phyloP scores from a whole-genome alignment of 1,140 invertebrate species.

The Drosophila eugracilis region DNA sequence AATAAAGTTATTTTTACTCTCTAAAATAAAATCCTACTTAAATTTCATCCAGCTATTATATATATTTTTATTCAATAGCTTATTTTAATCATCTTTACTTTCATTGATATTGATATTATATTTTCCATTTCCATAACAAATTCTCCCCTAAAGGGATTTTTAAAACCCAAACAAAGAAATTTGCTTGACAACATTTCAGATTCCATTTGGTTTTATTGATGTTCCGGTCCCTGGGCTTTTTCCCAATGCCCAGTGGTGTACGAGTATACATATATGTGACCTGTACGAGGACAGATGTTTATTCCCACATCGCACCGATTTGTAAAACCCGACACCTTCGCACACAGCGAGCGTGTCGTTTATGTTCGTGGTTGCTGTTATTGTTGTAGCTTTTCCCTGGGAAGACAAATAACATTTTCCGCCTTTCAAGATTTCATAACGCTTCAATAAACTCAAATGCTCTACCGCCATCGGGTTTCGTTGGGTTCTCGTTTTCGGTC shows the following conservation, averaged over 20 bases:
- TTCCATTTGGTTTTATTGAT: conserved; percentile 29
- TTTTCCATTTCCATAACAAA: neutral
- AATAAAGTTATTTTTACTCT: too few relatives aligned
- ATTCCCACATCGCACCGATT: conserved; percentile 52
- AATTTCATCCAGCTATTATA: too few relatives aligned
- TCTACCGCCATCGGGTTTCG: conserved; percentile 6
- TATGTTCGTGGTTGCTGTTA: conserved; percentile 27
- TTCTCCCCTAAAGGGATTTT: neutral
- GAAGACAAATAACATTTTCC: conserved; percentile 61
- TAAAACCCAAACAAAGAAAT: neutral
- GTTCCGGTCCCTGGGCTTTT: conserved; percentile 21
- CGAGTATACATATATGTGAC: conserved; percentile 3
- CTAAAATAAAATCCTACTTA: too few relatives aligned
- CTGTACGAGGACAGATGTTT: conserved; percentile 38
- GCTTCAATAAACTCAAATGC: conserved; percentile 53
- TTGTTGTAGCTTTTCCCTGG: conserved; percentile 30
- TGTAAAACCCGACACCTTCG: conserved; percentile 58
- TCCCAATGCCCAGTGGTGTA: conserved; percentile 18
- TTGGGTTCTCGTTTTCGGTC: conserved; percentile 50
- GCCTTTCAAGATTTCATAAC: conserved; percentile 54
- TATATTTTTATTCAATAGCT: too few relatives aligned
- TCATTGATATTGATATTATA: neutral
- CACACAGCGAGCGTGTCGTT: conserved; percentile 8
- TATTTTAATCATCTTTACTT: neutral
- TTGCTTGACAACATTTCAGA: neutral